phyloP scores from a whole-genome alignment of 64 coral and sea anemone genomes.

The Pocillopora damicornis region DNA sequence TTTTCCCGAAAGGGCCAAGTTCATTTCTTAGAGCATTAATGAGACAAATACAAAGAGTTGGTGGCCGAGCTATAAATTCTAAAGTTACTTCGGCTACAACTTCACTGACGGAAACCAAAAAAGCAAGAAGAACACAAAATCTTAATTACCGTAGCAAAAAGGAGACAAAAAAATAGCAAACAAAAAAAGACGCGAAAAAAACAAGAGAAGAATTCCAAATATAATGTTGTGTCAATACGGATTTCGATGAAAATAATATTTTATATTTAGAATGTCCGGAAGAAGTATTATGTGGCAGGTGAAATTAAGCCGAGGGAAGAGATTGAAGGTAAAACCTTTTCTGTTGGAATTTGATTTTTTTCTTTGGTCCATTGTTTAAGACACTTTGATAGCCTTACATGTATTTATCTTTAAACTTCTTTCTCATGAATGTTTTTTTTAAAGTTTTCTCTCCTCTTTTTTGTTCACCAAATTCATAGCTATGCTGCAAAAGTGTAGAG shows the following conservation, averaged over 20 bases:
- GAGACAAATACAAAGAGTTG: too few relatives aligned
- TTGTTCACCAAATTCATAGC: too few relatives aligned
- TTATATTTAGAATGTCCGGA: conserved; percentile 23
- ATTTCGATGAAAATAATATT: neutral
- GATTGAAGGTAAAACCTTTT: conserved; percentile 4
- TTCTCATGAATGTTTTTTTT: neutral
- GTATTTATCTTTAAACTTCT: neutral
- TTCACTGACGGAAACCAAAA: too few relatives aligned
- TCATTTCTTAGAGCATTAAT: too few relatives aligned
- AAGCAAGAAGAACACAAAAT: too few relatives aligned
- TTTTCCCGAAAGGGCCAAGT: too few relatives aligned
- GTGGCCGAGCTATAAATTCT: too few relatives aligned
- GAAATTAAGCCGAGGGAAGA: conserved; percentile 18
- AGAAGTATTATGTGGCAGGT: conserved; percentile 31
- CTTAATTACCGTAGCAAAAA: too few relatives aligned
- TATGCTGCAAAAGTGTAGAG: too few relatives aligned
- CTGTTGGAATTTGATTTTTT: neutral
- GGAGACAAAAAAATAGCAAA: neutral
- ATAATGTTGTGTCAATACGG: neutral
- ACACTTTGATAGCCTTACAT: neutral
- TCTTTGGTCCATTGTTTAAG: neutral
- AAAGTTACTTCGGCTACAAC: too few relatives aligned
- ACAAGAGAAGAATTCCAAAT: neutral
- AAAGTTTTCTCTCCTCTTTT: neutral
- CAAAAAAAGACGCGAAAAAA: neutral